Evolutionary conservation across 1,140 invertebrate species (phyloP).

Genomic region (Drosophila rhopaloa): DNA sequence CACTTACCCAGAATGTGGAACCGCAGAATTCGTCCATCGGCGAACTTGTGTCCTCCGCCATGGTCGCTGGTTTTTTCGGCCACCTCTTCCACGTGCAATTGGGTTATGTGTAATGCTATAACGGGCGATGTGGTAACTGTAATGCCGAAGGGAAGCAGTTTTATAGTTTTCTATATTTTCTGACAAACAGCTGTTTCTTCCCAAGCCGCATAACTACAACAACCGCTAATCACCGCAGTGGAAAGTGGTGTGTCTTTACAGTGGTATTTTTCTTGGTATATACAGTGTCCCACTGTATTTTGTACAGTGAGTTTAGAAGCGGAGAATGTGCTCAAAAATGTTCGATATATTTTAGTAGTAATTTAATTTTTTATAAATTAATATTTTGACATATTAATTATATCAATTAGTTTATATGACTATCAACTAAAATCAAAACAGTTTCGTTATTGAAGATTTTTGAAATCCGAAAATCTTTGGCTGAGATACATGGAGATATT

Average conservation of each 20-base stretch:
- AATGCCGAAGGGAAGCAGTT: slow-evolving; percentile 18
- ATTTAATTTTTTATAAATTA: no score
- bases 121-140: slow-evolving; percentile 38
- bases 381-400: no score
- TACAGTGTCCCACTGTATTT: not conserved
- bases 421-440: no score
- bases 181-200: slow-evolving; percentile 45
- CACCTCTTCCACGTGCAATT: slow-evolving; percentile 26
- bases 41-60: slow-evolving; percentile 85
- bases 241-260: not conserved
- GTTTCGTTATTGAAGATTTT: no score
- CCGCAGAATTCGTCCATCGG: slow-evolving; percentile 87
- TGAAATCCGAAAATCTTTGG: no score
- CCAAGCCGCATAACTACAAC: slow-evolving; percentile 40
- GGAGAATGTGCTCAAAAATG: not conserved
- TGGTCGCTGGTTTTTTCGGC: slow-evolving; percentile 27
- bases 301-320: not conserved
- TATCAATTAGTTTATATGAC: no score
- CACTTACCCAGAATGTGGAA: slow-evolving; percentile 88
- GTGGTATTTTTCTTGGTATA: slow-evolving; percentile 20
- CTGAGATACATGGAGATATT: no score
- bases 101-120: not conserved
- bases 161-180: slow-evolving; percentile 32
- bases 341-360: not conserved
- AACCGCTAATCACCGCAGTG: slow-evolving; percentile 1